Conservation (phyloP, 92 coral and sea anemone species). For the Pocillopora meandrina region DNA sequence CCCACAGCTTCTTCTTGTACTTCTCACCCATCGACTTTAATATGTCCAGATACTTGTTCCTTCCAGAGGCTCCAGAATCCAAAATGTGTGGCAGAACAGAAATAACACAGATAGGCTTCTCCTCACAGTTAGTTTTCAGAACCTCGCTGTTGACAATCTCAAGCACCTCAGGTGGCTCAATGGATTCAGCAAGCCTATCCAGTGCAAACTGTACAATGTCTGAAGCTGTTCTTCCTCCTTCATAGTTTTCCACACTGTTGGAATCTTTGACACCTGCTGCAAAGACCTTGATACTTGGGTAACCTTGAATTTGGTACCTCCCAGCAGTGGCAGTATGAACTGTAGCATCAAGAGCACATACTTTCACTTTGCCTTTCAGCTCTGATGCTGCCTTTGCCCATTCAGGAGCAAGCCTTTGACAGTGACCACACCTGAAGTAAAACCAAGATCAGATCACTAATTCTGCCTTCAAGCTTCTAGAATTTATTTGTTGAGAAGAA, state of each 20-base stretch:
- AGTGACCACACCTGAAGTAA: slow-evolving; percentile 89
- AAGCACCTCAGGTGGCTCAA: slow-evolving; percentile 84
- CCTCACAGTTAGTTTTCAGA: slow-evolving; percentile 74
- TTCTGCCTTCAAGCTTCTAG: background rate
- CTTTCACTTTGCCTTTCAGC: slow-evolving; percentile 87
- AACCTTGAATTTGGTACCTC: slow-evolving; percentile 91
- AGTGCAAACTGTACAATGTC: slow-evolving; percentile 91
- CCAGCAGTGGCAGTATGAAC: slow-evolving; percentile 80
- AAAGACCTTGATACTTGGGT: slow-evolving; percentile 94
- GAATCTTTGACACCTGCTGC: slow-evolving; percentile 85
- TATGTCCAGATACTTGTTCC: slow-evolving; percentile 73
- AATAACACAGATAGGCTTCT: slow-evolving; percentile 87
- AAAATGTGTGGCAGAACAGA: slow-evolving; percentile 91
- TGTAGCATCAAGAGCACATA: slow-evolving; percentile 95
- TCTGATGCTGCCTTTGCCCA: slow-evolving; percentile 96
- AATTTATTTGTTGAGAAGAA: too few species aligned
- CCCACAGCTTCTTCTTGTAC: slow-evolving; percentile 92
- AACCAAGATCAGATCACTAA: background rate
- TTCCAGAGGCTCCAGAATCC: slow-evolving; percentile 93
- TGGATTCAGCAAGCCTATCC: slow-evolving; percentile 79
- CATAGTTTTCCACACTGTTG: slow-evolving; percentile 78
- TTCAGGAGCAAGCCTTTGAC: slow-evolving; percentile 96
- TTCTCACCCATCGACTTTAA: slow-evolving; percentile 94
- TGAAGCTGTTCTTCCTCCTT: slow-evolving; percentile 85
- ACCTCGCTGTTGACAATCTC: slow-evolving; percentile 63